Conservation (phyloP, 2,888 invertebrate genomes). For the Ecliptopera silaceata region DNA sequence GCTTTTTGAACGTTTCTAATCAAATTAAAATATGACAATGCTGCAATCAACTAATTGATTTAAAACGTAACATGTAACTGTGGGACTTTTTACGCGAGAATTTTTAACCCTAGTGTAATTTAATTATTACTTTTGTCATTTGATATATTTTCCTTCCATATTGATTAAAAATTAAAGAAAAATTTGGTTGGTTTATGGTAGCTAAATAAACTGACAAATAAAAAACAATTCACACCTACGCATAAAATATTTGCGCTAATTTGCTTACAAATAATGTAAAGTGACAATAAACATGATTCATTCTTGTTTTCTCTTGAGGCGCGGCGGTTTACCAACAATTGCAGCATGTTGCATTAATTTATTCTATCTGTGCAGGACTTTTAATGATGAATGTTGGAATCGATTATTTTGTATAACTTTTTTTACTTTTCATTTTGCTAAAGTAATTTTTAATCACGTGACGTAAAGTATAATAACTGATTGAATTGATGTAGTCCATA, state of each 20-base stretch:
- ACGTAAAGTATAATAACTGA: too few relatives aligned
- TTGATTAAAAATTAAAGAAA: too few relatives aligned
- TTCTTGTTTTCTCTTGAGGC: conserved; percentile 8
- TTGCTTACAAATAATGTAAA: conserved; percentile 6
- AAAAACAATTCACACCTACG: neutral
- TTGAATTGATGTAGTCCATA: too few relatives aligned
- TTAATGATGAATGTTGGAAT: too few relatives aligned
- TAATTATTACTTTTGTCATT: too few relatives aligned
- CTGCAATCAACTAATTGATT: conserved; percentile 35
- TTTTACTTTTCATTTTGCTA: too few relatives aligned
- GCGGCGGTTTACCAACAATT: conserved; percentile 8
- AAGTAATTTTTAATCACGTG: too few relatives aligned
- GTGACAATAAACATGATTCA: conserved; percentile 6
- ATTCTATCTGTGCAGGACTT: neutral
- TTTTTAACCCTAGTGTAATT: neutral
- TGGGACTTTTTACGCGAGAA: conserved; percentile 2
- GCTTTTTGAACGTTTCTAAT: conserved; percentile 24
- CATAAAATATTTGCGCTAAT: neutral
- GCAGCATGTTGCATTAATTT: neutral
- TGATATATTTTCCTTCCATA: too few relatives aligned
- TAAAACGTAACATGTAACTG: conserved; percentile 21
- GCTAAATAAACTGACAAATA: too few relatives aligned
- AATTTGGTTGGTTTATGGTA: too few relatives aligned
- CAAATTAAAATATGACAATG: conserved; percentile 33
- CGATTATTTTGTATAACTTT: too few relatives aligned